Evolutionary conservation across 1,140 invertebrate species (phyloP).

Genomic region (Atta texana): DNA sequence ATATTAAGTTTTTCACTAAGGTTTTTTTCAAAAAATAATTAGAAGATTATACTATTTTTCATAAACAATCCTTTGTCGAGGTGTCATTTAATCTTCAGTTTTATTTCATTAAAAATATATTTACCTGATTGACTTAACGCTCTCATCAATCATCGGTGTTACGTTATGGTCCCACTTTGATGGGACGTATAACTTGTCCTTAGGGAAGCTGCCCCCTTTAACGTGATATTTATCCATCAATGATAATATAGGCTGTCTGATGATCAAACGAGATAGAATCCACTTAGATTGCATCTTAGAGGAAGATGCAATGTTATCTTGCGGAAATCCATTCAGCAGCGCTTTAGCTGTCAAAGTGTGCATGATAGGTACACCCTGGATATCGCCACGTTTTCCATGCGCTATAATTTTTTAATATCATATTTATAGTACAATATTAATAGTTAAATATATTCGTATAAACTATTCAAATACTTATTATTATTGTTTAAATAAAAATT

Average conservation of each 20-base stretch:
- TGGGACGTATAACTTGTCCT: constrained; percentile 32
- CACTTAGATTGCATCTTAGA: constrained; percentile 45
- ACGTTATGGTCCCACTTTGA: constrained; percentile 59
- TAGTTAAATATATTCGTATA: not conserved
- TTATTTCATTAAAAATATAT: not conserved
- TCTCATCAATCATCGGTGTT: not conserved
- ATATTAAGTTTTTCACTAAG: too few species aligned
- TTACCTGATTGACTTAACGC: constrained; percentile 29
- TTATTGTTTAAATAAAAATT: not conserved
- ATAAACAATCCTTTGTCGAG: not conserved
- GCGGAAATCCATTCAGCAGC: constrained; percentile 10
- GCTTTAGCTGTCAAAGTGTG: not conserved
- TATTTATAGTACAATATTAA: not conserved
- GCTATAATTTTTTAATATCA: constrained; percentile 81
- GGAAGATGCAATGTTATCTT: constrained; percentile 33
- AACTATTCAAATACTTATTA: not conserved
- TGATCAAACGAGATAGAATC: constrained; percentile 71
- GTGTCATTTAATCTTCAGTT: not conserved
- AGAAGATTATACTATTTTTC: not conserved
- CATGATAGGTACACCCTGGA: constrained; percentile 5
- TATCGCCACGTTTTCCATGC: constrained; percentile 87
- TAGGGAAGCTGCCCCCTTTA: constrained; percentile 63
- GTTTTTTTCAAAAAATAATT: not conserved
- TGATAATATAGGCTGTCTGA: constrained; percentile 53
- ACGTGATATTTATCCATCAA: constrained; percentile 56